Conservation (phyloP, 2,888 invertebrate species). For the Lasioglossum marginatum region DNA sequence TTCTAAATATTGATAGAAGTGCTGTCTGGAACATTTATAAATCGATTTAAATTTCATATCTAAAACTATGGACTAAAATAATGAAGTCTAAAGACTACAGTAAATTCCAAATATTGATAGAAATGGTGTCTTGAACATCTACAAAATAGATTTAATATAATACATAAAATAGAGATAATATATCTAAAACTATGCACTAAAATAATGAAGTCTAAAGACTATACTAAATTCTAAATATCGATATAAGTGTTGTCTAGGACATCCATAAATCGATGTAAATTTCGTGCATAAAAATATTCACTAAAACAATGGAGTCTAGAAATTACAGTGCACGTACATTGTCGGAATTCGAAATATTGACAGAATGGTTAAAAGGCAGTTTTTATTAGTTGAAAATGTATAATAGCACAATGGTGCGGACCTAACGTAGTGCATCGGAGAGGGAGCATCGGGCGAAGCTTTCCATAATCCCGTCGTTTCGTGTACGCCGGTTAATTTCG, state of each 20-base stretch:
- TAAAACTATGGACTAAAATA: no score
- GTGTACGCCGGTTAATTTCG: not conserved
- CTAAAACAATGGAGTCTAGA: not conserved
- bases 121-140: no score
- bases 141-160: no score
- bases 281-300: not conserved
- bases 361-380: not conserved
- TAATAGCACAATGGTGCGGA: not conserved
- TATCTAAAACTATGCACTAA: no score
- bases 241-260: no score
- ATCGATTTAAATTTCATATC: no score
- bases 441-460: not conserved
- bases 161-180: no score
- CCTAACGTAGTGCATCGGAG: not conserved
- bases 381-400: not conserved
- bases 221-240: no score
- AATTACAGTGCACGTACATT: fast-evolving
- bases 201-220: not conserved
- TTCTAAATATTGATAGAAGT: no score
- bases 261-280: not conserved
- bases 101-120: no score
- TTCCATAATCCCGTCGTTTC: constrained; percentile 6
- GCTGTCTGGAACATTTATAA: no score
- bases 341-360: not conserved
- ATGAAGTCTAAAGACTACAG: no score